Conservation (phyloP, 2,888 invertebrate genomes). For the Teinopalpus imperialis region DNA sequence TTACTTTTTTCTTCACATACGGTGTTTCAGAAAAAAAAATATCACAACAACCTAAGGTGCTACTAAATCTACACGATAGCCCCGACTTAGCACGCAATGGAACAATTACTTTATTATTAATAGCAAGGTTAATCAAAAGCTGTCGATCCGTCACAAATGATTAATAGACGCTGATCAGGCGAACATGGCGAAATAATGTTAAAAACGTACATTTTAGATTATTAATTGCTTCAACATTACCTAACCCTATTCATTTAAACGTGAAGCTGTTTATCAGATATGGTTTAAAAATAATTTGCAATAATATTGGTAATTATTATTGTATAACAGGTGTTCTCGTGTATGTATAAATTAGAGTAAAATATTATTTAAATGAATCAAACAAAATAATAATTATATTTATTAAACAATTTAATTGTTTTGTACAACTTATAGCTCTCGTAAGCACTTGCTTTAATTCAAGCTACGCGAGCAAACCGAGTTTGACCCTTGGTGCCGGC, state of each 20-base stretch:
- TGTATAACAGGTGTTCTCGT: too few relatives aligned
- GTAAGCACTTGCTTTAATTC: too few relatives aligned
- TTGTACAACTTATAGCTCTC: too few relatives aligned
- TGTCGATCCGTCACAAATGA: slow-evolving; percentile 28
- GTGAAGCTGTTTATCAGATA: too few relatives aligned
- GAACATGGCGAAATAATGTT: slow-evolving; percentile 22
- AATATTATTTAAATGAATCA: too few relatives aligned
- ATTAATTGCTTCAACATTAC: neutral
- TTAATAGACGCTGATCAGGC: slow-evolving; percentile 25
- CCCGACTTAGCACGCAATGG: slow-evolving; percentile 26
- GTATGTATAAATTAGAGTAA: too few relatives aligned
- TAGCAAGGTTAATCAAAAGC: slow-evolving; percentile 27
- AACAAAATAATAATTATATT: too few relatives aligned
- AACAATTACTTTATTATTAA: slow-evolving; percentile 28
- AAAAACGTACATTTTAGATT: slow-evolving; percentile 8
- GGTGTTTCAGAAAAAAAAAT: slow-evolving; percentile 11
- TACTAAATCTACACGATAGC: slow-evolving; percentile 27
- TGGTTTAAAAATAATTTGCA: too few relatives aligned
- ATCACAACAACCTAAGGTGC: slow-evolving; percentile 22
- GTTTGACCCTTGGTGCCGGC: too few relatives aligned
- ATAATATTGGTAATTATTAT: too few relatives aligned
- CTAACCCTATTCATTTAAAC: too few relatives aligned
- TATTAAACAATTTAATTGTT: too few relatives aligned
- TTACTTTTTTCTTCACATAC: slow-evolving; percentile 15
- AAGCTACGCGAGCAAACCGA: slow-evolving; percentile 27